Percentiles rank a stretch among this genome's conserved stretches.
These are phyloP conservation scores for Lithobates sylvaticus DNA, from an alignment of 2,797 vertebrate genomes.

Conservation along the genomic window DNA sequence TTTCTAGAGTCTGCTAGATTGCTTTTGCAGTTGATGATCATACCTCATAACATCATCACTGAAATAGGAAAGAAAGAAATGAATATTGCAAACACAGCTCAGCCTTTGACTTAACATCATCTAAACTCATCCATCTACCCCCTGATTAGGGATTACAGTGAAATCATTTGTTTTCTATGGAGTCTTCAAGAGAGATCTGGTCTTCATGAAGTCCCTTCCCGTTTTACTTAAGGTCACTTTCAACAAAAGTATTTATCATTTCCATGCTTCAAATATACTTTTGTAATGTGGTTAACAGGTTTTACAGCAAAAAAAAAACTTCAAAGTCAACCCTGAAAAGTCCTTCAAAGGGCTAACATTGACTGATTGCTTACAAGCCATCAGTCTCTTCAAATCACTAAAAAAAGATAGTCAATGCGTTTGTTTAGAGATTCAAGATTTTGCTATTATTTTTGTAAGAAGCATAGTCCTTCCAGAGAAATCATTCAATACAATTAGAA, in stretches of 20 bases:
- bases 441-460: background rate
- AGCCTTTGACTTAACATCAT: conserved; percentile 48
- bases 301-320: background rate
- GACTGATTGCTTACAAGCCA: background rate
- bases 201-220: conserved; percentile 14
- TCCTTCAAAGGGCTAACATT: background rate
- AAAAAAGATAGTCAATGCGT: background rate
- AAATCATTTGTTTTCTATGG: conserved; percentile 45
- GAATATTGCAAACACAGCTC: conserved; percentile 44
- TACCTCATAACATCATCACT: conserved; percentile 56
- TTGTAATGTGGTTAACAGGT: background rate
- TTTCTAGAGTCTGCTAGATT: conserved; percentile 43
- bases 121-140: conserved; percentile 54
- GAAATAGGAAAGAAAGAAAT: conserved; percentile 58
- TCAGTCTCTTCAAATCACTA: background rate
- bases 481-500: no score
- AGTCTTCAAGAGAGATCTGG: conserved; percentile 13
- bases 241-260: conserved; percentile 39
- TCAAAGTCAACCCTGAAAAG: conserved; percentile 6
- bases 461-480: no score
- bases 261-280: background rate
- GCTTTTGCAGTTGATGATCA: conserved; percentile 53
- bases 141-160: conserved; percentile 45
- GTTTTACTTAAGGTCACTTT: conserved; percentile 31
- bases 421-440: background rate